A percentile compares a stretch with the other conserved stretches of the same genome.
phyloP scores from a whole-genome alignment of 2,888 invertebrate species.

The Harpalus rubripes region DNA sequence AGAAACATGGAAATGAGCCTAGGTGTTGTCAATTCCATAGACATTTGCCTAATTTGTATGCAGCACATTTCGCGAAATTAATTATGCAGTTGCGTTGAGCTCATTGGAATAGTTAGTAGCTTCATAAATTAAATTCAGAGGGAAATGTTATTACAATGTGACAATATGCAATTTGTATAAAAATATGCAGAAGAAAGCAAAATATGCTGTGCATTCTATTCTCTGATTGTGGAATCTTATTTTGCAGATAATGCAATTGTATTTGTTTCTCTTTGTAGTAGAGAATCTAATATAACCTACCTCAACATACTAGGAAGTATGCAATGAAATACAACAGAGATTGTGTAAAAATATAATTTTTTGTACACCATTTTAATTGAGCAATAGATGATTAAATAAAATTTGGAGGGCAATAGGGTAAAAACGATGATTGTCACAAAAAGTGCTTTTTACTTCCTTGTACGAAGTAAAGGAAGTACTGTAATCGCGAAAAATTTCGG shows the following conservation, averaged over 20 bases:
- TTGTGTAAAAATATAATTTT: no score
- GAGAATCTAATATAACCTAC: neutral
- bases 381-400: no score
- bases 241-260: neutral
- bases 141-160: neutral
- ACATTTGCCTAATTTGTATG: neutral
- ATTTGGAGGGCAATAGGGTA: no score
- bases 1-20: neutral
- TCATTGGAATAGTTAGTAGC: neutral
- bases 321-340: no score
- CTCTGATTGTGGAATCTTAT: neutral
- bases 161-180: neutral
- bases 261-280: neutral
- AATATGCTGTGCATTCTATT: neutral
- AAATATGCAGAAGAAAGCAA: neutral
- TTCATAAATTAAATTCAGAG: neutral
- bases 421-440: no score
- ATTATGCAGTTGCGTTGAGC: neutral
- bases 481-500: no score
- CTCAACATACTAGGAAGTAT: neutral
- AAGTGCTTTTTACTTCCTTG: no score
- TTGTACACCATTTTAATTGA: no score
- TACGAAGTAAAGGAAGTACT: no score
- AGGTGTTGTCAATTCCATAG: neutral
- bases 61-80: neutral